Evolutionary conservation across 2,797 vertebrate species (phyloP), one percentile per base, ranked within the genome.

Genomic region (Champsocephalus gunnari): DNA sequence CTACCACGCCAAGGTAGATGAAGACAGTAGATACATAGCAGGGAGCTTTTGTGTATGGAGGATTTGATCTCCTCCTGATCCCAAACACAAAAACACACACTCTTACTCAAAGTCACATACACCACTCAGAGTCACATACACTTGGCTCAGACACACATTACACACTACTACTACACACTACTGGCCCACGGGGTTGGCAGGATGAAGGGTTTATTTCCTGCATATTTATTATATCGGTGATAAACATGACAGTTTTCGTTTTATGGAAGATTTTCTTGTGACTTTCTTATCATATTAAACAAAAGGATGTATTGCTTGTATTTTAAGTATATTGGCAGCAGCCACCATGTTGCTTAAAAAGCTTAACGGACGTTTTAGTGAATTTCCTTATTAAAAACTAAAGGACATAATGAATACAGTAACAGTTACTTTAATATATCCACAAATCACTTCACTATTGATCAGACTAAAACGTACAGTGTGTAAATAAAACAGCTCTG

Each of bases 1-100:
- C 87, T 77, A 84, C 89, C 82, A 87, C 85, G 89, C 81, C 86
- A 85, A 87, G 86, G 89, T 88, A 93, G 93, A 94, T 93, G 88
- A 91, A 86, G 80, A 88, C 75, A 76, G 80, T 65, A 89, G 92
- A 94, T 94, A 92, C 73, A 79, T 74, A 61, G 81, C 88, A 64
- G 83, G 86, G 73, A 79, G 87, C 82, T 79, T 90, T 78, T 90
- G 87, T 87, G 84, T 86, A 73, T 73, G 75, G 64, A 83, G 84
- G 81, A 83, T 92, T 90, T 87, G 80, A 87, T 87, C 88, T 84
- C 77, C 66, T 75, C 85, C 79, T 81, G 73, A 91, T 92, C 75
- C 79, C 75, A 80, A 78, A 77, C 73, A 69, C 78, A 71, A 51
- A 79, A 64, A 81, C 47, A 74, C 71, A 49, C 73, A 64, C 83